Evolutionary conservation across 1,140 invertebrate species (phyloP), one percentile per base, ranked within the genome.

Genomic region (Euschistus heros): DNA sequence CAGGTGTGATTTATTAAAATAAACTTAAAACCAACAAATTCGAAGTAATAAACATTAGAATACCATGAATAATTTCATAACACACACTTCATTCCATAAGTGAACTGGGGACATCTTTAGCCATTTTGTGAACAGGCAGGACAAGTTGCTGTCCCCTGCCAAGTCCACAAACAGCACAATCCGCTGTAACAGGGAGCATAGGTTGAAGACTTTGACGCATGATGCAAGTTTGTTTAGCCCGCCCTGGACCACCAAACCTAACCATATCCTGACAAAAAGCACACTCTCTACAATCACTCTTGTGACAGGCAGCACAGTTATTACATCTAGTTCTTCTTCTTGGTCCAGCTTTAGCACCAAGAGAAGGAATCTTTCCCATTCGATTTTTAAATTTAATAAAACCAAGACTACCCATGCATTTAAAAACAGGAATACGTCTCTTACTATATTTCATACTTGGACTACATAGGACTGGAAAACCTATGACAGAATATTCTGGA

Each of bases 181-280:
- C 85, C 0, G 93, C 92, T 2, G 91, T 93, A 30, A 93, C 86
- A 0, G 94, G 93, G 61, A 98, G 76, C 82, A 95, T 91, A 2
- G 94, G 93, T 81, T 95, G 83, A 54, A 97, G 75, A 73, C 94
- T 97, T 72, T 96, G 92, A 33, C 93, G 79, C 84, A 91, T 93
- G 69, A 94, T 84, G 74, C 95, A 98, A 0, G 92, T 94, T 76
- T 96, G 92, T 75, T 97, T 97, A 65, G 93, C 92, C 47, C 89
- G 79, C 0, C 94, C 94, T 5, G 87, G 86, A 0, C 94, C 94
- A 0, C 94, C 94, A 74, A 94, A 97, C 77, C 97, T 97, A 13
- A 93, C 90, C 94, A 97, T 97, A 74, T 97, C 94, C 74, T 91
- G 87, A 76, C 94, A 97, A 74, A 94, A 96, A 66, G 86, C 87